These are phyloP conservation scores for Cosmia trapezina DNA, from an alignment of 2,888 invertebrate genomes.

Conservation along the genomic window DNA sequence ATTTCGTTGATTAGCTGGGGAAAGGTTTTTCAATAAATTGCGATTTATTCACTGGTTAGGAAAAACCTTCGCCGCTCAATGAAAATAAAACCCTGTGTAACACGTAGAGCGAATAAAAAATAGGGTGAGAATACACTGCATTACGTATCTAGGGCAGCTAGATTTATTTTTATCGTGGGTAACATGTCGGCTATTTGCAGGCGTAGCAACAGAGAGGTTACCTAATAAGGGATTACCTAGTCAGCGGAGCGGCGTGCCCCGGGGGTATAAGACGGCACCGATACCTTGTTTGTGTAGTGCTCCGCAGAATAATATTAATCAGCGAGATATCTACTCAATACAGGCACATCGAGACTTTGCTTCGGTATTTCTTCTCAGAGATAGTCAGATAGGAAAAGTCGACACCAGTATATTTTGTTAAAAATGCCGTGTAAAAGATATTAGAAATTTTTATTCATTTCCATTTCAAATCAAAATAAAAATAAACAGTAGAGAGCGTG, in stretches of 20 bases:
- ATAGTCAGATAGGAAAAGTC: too few species aligned
- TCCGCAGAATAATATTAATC: slow-evolving; percentile 34
- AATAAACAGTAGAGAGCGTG: neutral
- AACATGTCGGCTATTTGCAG: slow-evolving; percentile 37
- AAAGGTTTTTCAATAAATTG: slow-evolving; percentile 37
- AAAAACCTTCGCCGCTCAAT: slow-evolving; percentile 32
- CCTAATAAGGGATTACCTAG: slow-evolving; percentile 43
- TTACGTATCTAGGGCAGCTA: slow-evolving; percentile 44
- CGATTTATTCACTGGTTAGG: slow-evolving; percentile 54
- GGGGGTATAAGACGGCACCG: slow-evolving; percentile 35
- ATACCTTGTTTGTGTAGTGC: slow-evolving; percentile 45
- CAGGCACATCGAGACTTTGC: neutral
- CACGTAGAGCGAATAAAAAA: slow-evolving; percentile 44
- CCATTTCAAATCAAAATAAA: slow-evolving; percentile 7
- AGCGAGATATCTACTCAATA: slow-evolving; percentile 6
- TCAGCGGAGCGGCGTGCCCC: slow-evolving; percentile 29
- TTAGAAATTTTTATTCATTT: too few species aligned
- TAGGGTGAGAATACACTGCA: slow-evolving; percentile 32
- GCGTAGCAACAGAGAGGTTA: slow-evolving; percentile 6
- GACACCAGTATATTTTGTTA: too few species aligned
- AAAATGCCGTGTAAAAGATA: too few species aligned
- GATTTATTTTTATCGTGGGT: slow-evolving; percentile 37
- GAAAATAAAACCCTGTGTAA: slow-evolving; percentile 47
- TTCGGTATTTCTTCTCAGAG: neutral
- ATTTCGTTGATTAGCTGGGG: slow-evolving; percentile 33